A percentile compares a stretch with the other conserved stretches of the same genome.
Conservation (phyloP, 2,113 vertebrate species). For the Scomber scombrus region DNA sequence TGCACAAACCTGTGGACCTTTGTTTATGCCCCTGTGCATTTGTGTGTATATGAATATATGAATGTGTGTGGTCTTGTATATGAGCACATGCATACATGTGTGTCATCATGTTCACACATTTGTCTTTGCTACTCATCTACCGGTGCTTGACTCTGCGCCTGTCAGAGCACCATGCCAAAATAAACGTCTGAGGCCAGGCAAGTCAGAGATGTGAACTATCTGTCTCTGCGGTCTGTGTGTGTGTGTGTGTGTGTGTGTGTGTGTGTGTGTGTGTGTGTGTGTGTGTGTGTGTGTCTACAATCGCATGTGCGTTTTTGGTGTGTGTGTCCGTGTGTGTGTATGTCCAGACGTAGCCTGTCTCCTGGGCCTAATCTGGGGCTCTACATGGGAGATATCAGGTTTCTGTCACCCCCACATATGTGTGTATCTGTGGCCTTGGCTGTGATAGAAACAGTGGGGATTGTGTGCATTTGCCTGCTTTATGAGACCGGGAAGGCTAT, state of each 20-base stretch:
- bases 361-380: constrained; percentile 77
- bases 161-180: constrained; percentile 70
- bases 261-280: constrained; percentile 53
- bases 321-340: constrained; percentile 60
- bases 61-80: constrained; percentile 67
- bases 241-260: constrained; percentile 62
- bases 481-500: constrained; percentile 18
- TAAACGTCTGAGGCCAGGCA: constrained; percentile 71
- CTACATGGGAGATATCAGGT: constrained; percentile 65
- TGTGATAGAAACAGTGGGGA: constrained; percentile 62
- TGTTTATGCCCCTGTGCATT: neutral
- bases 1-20: neutral
- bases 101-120: constrained; percentile 74
- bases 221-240: constrained; percentile 59
- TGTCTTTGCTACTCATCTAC: constrained; percentile 75
- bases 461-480: constrained; percentile 46
- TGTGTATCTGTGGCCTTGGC: constrained; percentile 49
- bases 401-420: constrained; percentile 68
- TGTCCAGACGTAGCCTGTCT: constrained; percentile 69
- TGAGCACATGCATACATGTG: constrained; percentile 36
- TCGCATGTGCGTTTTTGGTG: constrained; percentile 40
- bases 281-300: constrained; percentile 26
- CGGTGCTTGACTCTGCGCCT: constrained; percentile 58
- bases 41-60: neutral
- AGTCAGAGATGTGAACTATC: constrained; percentile 71